Evolutionary conservation across 2,797 vertebrate species (phyloP).

Genomic region (Malacoctenus gilli): DNA sequence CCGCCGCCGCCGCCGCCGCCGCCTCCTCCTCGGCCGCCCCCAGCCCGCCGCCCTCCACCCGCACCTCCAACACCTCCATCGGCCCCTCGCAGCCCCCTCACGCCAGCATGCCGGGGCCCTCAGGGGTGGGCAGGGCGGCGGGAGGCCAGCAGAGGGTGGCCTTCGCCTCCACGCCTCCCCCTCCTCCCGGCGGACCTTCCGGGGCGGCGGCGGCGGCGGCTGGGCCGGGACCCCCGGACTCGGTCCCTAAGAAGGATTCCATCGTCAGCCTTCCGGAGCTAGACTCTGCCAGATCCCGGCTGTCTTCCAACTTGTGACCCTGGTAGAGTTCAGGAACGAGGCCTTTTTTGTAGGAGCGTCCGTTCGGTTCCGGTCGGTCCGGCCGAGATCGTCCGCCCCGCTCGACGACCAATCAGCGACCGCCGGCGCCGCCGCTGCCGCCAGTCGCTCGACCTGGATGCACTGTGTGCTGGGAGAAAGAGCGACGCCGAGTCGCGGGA

Average conservation of each 20-base stretch:
- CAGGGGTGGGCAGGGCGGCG: slow-evolving; percentile 71
- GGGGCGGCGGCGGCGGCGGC: slow-evolving; percentile 69
- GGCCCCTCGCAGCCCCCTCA: slow-evolving; percentile 75
- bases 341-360: slow-evolving; percentile 79
- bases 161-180: slow-evolving; percentile 78
- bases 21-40: slow-evolving; percentile 68
- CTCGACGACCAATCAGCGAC: slow-evolving; percentile 69
- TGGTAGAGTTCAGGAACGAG: slow-evolving; percentile 78
- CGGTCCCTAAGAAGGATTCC: slow-evolving; percentile 87
- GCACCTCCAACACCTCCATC: slow-evolving; percentile 86
- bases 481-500: slow-evolving; percentile 67
- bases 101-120: slow-evolving; percentile 75
- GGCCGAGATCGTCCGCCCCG: slow-evolving; percentile 70
- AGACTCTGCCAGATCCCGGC: slow-evolving; percentile 92
- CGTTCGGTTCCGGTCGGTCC: slow-evolving; percentile 72
- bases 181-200: slow-evolving; percentile 72
- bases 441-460: slow-evolving; percentile 67
- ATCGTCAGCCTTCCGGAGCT: slow-evolving; percentile 88
- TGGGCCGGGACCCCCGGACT: slow-evolving; percentile 82
- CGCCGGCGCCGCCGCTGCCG: slow-evolving; percentile 53
- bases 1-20: slow-evolving; percentile 74
- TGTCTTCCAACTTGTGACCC: slow-evolving; percentile 99
- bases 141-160: slow-evolving; percentile 73
- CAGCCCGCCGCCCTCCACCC: slow-evolving; percentile 82
- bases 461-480: slow-evolving; percentile 70